phyloP scores from a whole-genome alignment of 2,113 vertebrate genomes.

The Laterallus jamaicensis region DNA sequence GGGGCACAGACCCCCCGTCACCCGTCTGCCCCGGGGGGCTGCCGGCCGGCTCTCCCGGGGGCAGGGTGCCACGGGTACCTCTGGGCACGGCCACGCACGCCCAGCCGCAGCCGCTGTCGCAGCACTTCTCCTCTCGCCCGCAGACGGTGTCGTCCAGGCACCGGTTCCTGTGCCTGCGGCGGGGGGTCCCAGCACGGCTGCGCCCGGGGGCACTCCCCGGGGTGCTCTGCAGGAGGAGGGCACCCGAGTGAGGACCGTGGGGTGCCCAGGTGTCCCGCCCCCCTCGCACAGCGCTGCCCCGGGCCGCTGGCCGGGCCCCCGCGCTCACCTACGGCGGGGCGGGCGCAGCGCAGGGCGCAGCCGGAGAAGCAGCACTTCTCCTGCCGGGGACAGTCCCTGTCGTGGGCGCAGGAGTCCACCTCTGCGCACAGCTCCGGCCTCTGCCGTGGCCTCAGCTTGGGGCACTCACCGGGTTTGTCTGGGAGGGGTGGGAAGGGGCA shows the following conservation, averaged over 20 bases:
- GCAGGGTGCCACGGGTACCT: background rate
- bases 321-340: background rate
- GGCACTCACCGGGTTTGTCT: constrained; percentile 46
- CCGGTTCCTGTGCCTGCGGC: background rate
- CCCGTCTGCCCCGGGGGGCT: accelerated
- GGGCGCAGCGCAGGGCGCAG: background rate
- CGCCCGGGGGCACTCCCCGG: background rate
- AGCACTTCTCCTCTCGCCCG: constrained; percentile 25
- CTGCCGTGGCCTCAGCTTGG: background rate
- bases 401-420: background rate
- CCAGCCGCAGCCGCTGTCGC: constrained; percentile 13
- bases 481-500: background rate
- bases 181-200: background rate
- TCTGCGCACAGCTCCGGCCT: accelerated
- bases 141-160: constrained; percentile 39
- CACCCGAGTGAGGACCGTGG: accelerated
- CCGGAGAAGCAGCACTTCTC: constrained; percentile 48
- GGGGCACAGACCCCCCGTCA: background rate
- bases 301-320: background rate
- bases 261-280: background rate
- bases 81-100: background rate
- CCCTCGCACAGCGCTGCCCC: accelerated
- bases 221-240: background rate
- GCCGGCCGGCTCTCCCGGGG: accelerated
- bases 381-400: constrained; percentile 47